Evolutionary conservation across 2,888 invertebrate species (phyloP), one percentile per base, ranked within the genome.

Genomic region (Palloptera scutellata): DNA sequence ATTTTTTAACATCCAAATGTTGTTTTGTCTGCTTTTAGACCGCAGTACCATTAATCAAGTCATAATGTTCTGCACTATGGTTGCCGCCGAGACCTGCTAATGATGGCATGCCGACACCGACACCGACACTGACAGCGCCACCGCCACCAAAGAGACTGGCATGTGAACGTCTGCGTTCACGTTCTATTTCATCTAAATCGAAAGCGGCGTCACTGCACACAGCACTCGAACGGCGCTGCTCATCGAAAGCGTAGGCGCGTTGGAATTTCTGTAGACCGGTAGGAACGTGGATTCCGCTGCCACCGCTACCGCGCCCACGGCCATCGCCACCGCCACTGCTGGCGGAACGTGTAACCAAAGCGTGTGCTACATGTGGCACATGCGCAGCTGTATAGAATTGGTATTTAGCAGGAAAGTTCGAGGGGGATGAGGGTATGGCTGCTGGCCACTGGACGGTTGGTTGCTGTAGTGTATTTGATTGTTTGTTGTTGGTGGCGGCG

Each of bases 121-220:
- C 41, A 17, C 61, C 68, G n/a, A n/a, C n/a, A 17, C 59, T 61
- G 58, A 61, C 66, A 41, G 66, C 51, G 52, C 61, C 42, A 57
- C 66, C 19, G 1, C 69, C 72, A 19, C 71, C 76, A 66, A 85
- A 85, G 53, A 85, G 78, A 66, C 77, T 84, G n/a, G 85, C 84
- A 75, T 85, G 84, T 1, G 85, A 85, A 62, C 83, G 81, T 30
- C 85, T 75, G 3, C 85, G 78, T 67, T 85, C 85, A 20, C 80
- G 79, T 67, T 85, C 85, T 45, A 85, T 83, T 73, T 83, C 79
- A 66, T 85, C 85, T 61, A 85, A 75, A 75, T 85, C 84, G 66
- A 84, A 85, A 15, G 81, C 82, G 15, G 81, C 81, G 63, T 75
- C 77, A 20, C 80, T 80, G 57, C 73, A 71, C n/a, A 68, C 70